Percentiles rank a stretch among this genome's conserved stretches.
These are phyloP conservation scores for Aleiodes alternator DNA, from an alignment of 2,888 invertebrate genomes.

Conservation along the genomic window DNA sequence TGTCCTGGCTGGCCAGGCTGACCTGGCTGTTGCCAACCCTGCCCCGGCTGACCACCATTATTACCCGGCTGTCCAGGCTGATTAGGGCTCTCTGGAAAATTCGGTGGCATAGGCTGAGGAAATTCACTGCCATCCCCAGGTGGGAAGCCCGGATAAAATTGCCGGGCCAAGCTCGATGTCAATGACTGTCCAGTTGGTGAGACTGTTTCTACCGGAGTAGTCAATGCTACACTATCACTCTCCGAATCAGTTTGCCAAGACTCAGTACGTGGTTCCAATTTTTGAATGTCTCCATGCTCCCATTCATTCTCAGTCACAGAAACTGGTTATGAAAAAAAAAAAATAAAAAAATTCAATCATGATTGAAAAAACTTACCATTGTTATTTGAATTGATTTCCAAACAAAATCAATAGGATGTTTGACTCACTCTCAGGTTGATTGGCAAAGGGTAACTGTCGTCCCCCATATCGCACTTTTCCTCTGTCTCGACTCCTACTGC, in stretches of 20 bases:
- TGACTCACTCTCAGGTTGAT: slow-evolving; percentile 65
- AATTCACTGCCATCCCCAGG: slow-evolving; percentile 57
- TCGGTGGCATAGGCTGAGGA: slow-evolving; percentile 52
- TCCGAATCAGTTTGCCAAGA: slow-evolving; percentile 52
- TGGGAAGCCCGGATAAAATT: slow-evolving; percentile 61
- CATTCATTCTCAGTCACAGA: slow-evolving; percentile 60
- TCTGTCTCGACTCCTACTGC: slow-evolving; percentile 48
- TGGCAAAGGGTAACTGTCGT: slow-evolving; percentile 60
- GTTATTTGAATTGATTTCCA: background rate
- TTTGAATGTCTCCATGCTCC: slow-evolving; percentile 64
- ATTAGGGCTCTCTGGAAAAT: slow-evolving; percentile 2
- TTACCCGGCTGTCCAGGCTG: slow-evolving; percentile 15
- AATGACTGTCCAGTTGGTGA: slow-evolving; percentile 10
- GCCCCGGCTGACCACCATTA: slow-evolving; percentile 38
- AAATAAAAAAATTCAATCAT: background rate
- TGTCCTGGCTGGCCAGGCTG: slow-evolving; percentile 15
- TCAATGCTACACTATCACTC: slow-evolving; percentile 40
- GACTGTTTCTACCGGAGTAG: slow-evolving; percentile 22
- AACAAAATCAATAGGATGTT: background rate
- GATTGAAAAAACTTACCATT: background rate
- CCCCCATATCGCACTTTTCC: slow-evolving; percentile 54
- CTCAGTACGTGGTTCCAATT: slow-evolving; percentile 57
- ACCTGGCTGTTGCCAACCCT: slow-evolving; percentile 39
- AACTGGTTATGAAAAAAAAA: slow-evolving; percentile 37
- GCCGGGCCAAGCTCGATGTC: slow-evolving; percentile 50